Percentiles rank a stretch among this genome's conserved stretches.
phyloP scores from a whole-genome alignment of 2,797 vertebrate species.

The Sebastes matsubarae region DNA sequence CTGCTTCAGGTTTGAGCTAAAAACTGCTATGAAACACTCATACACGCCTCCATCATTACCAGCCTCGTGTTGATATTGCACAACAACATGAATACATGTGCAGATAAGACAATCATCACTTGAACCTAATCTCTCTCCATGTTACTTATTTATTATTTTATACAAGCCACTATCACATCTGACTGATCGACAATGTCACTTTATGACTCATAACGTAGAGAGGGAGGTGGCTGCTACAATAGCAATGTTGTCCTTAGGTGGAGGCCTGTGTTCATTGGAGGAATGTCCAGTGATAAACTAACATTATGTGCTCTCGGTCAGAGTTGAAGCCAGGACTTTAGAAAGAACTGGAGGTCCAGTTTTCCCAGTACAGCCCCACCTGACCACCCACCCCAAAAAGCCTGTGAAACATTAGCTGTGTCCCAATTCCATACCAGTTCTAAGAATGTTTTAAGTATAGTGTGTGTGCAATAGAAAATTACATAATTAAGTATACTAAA shows the following conservation, averaged over 20 bases:
- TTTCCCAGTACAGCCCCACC: background rate
- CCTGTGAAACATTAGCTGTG: background rate
- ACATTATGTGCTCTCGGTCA: background rate
- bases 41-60: background rate
- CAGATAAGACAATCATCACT: background rate
- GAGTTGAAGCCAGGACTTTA: background rate
- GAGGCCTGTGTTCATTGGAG: constrained; percentile 14
- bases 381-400: background rate
- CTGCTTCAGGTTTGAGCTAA: background rate
- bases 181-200: constrained; percentile 12
- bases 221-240: constrained; percentile 8
- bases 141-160: background rate
- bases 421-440: background rate
- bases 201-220: background rate
- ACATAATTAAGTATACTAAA: background rate
- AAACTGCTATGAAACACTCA: background rate
- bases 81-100: background rate
- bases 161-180: background rate
- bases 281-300: constrained; percentile 23
- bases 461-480: background rate
- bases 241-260: constrained; percentile 54
- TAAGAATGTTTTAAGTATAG: background rate
- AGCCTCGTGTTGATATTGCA: background rate
- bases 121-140: background rate
- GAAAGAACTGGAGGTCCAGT: background rate